Conservation (phyloP, 2,888 invertebrate genomes). For the Biston betularia region DNA sequence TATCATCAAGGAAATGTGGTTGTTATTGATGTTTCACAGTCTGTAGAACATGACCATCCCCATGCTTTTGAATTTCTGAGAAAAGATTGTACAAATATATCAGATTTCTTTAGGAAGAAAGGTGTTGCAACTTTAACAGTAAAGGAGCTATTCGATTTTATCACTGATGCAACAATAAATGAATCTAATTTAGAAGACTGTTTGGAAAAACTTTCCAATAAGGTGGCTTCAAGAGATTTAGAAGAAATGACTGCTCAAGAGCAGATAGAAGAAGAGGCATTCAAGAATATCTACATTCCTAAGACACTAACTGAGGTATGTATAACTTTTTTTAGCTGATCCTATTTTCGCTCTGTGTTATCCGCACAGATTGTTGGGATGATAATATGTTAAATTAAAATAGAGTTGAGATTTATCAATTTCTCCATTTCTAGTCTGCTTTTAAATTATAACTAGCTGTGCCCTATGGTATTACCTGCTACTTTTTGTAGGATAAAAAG, state of each 20-base stretch:
- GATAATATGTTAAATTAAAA: too few species aligned
- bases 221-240: conserved; percentile 87
- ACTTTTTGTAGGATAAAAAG: too few species aligned
- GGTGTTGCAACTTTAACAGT: conserved; percentile 96
- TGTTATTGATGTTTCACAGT: conserved; percentile 99
- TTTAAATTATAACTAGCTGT: too few species aligned
- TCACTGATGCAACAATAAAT: conserved; percentile 96
- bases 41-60: conserved; percentile 99
- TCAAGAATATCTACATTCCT: conserved; percentile 97
- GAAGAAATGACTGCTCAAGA: conserved; percentile 90
- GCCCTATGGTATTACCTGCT: too few species aligned
- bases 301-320: conserved; percentile 95
- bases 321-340: conserved; percentile 28
- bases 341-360: neutral
- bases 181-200: conserved; percentile 93
- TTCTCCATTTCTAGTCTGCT: too few species aligned
- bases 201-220: conserved; percentile 90
- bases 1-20: conserved; percentile 93
- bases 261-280: conserved; percentile 95
- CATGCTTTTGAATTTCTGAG: conserved; percentile 97
- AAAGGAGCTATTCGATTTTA: conserved; percentile 97
- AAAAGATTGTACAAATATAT: conserved; percentile 97
- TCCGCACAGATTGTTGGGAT: too few species aligned
- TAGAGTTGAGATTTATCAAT: too few species aligned
- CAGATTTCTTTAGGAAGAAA: conserved; percentile 95